phyloP scores from a whole-genome alignment of 1,140 invertebrate species.

The Arion vulgaris region DNA sequence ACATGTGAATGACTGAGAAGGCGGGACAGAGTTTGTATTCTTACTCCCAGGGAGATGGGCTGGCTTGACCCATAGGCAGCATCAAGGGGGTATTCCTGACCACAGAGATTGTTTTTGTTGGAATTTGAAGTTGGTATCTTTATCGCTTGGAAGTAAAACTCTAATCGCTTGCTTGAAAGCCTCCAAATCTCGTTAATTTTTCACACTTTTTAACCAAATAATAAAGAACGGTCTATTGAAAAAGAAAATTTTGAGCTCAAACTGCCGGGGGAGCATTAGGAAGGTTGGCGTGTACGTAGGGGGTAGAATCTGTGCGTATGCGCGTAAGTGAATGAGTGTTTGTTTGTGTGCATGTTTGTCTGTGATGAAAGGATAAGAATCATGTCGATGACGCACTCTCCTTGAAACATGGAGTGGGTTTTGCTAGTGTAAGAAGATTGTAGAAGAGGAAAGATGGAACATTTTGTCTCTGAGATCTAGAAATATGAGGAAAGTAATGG shows the following conservation, averaged over 20 bases:
- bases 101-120: constrained; percentile 17
- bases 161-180: not conserved
- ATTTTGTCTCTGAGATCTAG: no score
- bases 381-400: not conserved
- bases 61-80: not conserved
- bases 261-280: not conserved
- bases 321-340: not conserved
- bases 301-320: not conserved
- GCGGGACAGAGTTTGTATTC: constrained; percentile 17
- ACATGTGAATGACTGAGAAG: constrained; percentile 9
- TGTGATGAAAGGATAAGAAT: not conserved
- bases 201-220: constrained; percentile 10
- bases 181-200: constrained; percentile 27
- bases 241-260: constrained; percentile 6
- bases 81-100: not conserved
- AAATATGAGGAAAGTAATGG: no score
- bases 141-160: constrained; percentile 2
- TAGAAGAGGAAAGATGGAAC: no score
- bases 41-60: constrained; percentile 5
- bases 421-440: not conserved
- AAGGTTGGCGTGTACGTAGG: not conserved
- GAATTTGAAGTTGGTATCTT: not conserved
- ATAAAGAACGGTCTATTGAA: not conserved
- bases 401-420: not conserved
- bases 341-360: not conserved